These are phyloP conservation scores for Petrocephalus sullivani DNA, from an alignment of 2,797 vertebrate genomes.

Conservation along the genomic window DNA sequence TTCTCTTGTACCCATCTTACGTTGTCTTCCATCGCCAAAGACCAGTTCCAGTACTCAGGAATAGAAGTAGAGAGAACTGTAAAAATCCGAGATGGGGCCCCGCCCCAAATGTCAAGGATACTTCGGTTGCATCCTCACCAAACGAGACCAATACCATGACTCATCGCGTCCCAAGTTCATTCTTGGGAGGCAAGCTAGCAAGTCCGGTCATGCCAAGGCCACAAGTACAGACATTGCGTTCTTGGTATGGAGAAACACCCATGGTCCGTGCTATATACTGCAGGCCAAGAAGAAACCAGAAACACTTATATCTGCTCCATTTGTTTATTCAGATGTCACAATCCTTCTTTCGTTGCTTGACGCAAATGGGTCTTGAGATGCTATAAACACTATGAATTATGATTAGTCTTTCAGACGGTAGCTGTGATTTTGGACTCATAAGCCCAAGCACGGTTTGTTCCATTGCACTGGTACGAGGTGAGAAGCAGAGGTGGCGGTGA, in stretches of 20 bases:
- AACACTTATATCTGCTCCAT: neutral
- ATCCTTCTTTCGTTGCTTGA: neutral
- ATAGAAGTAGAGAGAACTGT: neutral
- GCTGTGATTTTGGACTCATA: neutral
- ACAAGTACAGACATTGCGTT: neutral
- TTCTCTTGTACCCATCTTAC: neutral
- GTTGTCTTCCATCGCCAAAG: neutral
- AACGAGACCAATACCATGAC: neutral
- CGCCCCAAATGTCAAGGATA: neutral
- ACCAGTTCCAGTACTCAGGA: neutral
- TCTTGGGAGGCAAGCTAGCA: neutral
- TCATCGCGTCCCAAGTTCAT: neutral
- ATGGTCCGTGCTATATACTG: neutral
- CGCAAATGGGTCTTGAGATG: neutral
- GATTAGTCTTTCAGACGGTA: neutral
- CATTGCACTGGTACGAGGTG: neutral
- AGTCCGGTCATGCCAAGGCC: neutral
- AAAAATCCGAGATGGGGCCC: neutral
- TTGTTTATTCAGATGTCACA: neutral
- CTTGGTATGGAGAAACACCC: neutral
- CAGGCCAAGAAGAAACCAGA: neutral
- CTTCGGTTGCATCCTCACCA: neutral
- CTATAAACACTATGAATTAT: neutral
- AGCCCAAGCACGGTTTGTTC: neutral
- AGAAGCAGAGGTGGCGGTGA: neutral